Evolutionary conservation across 2,888 invertebrate species (phyloP), one percentile per base, ranked within the genome.

Genomic region (Tipula lateralis): DNA sequence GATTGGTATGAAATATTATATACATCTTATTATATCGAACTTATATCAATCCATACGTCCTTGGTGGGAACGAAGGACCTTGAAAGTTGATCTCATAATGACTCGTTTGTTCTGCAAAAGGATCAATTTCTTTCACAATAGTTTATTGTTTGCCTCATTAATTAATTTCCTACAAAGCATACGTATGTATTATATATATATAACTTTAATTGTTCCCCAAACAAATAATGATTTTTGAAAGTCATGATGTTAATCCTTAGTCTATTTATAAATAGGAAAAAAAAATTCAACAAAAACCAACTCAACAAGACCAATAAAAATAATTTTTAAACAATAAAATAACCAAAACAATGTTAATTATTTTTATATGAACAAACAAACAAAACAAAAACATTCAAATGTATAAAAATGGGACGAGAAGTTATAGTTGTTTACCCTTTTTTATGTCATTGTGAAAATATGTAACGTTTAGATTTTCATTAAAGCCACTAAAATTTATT

Each of bases 311-410:
- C 24, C 66, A 66, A 24, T 66, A 66, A 66, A 66, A 66, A 66
- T 66, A 66, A 24, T 24, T 66, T 66, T 66, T 66, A 1, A 9
- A 66, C 66, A 66, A 66, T 66, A 66, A 66, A 66, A 66, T 24
- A 66, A 66, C 66, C 66, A 66, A 24, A 66, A 66, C 66, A 66
- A 66, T 66, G 66, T 66, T 66, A 66, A 66, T 66, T 66, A 66
- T 66, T 66, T 66, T 66, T 66, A 66, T 19, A 24, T 66, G 19
- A n/a, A n/a, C n/a, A n/a, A n/a, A n/a, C n/a, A n/a, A 6, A n/a
- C n/a, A 24, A 66, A 66, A 66, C 2, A 66, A 66, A 66, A 24
- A 6, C 66, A 24, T 2, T 66, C 1, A 66, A 66, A 66, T 7
- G 7, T 0, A n/a, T n/a, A n/a, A 66, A 66, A 24, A 24, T 24